phyloP scores from a whole-genome alignment of 1,140 invertebrate species.

The Bombus consobrinus region DNA sequence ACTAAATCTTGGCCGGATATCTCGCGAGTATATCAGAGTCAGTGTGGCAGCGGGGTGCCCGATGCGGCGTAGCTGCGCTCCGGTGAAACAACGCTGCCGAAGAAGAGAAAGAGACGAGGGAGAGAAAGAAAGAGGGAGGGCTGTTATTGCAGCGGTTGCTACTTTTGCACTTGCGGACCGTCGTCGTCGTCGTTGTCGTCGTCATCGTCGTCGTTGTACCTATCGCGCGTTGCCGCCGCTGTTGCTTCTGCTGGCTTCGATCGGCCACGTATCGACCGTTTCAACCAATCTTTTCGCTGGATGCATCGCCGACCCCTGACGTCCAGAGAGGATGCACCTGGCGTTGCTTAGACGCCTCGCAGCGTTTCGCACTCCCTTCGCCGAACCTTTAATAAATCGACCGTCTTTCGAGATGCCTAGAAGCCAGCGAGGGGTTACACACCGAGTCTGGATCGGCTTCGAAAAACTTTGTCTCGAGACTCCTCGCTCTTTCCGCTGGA shows the following conservation, averaged over 20 bases:
- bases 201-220: background rate
- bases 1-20: slow-evolving; percentile 77
- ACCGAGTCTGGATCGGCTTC: too few relatives aligned
- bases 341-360: slow-evolving; percentile 27
- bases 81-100: slow-evolving; percentile 34
- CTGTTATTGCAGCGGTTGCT: slow-evolving; percentile 24
- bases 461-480: too few relatives aligned
- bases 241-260: slow-evolving; percentile 37
- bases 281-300: slow-evolving; percentile 37
- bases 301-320: slow-evolving; percentile 7
- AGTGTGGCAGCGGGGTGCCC: slow-evolving; percentile 76
- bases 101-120: slow-evolving; percentile 11
- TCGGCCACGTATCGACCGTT: slow-evolving; percentile 48
- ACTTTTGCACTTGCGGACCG: slow-evolving; percentile 40
- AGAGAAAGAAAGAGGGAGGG: slow-evolving; percentile 13
- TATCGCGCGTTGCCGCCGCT: slow-evolving; percentile 27
- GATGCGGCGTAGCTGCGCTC: slow-evolving; percentile 52
- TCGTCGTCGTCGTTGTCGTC: too few relatives aligned
- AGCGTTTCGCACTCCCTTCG: slow-evolving; percentile 9
- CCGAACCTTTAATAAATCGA: slow-evolving; percentile 28
- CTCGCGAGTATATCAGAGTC: slow-evolving; percentile 76
- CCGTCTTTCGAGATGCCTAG: background rate
- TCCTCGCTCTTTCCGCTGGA: too few relatives aligned
- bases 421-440: background rate
- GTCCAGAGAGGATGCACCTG: slow-evolving; percentile 32